Evolutionary conservation across 2,797 vertebrate species (phyloP).

Genomic region (Rhinatrema bivittatum): DNA sequence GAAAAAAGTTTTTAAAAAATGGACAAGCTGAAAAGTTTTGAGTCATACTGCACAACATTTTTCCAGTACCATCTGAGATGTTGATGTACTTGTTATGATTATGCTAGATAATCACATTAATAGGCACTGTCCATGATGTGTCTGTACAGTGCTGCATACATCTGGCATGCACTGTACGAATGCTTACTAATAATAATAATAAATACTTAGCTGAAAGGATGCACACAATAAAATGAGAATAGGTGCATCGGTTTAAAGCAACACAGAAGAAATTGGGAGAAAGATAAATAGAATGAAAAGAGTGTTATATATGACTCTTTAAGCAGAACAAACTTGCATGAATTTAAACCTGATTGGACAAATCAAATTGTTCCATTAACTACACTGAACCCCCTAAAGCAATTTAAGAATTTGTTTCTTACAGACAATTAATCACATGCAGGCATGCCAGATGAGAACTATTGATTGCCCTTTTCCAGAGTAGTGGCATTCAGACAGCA

Average conservation of each 20-base stretch:
- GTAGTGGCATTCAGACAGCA: constrained; percentile 74
- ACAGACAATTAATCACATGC: constrained; percentile 80
- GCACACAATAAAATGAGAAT: constrained; percentile 16
- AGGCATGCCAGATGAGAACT: constrained; percentile 76
- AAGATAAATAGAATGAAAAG: not conserved
- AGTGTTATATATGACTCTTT: constrained; percentile 20
- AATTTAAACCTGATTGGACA: constrained; percentile 38
- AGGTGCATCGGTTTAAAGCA: no score
- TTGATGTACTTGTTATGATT: constrained; percentile 15
- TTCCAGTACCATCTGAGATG: constrained; percentile 8
- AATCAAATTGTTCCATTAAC: constrained; percentile 52
- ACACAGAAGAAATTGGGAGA: constrained; percentile 10
- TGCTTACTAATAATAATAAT: no score
- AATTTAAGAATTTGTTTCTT: constrained; percentile 71
- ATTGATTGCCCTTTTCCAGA: constrained; percentile 83
- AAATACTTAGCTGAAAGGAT: constrained; percentile 9
- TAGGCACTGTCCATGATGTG: no score
- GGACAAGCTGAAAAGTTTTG: not conserved
- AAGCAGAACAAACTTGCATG: no score
- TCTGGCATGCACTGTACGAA: no score
- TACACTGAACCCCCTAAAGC: constrained; percentile 60
- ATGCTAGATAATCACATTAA: constrained; percentile 14
- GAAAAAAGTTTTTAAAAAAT: not conserved
- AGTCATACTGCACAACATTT: constrained; percentile 13
- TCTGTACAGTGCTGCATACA: no score